A percentile compares a stretch with the other conserved stretches of the same genome.
Conservation (phyloP, 2,113 vertebrate species). For the Neoarius graeffei region DNA sequence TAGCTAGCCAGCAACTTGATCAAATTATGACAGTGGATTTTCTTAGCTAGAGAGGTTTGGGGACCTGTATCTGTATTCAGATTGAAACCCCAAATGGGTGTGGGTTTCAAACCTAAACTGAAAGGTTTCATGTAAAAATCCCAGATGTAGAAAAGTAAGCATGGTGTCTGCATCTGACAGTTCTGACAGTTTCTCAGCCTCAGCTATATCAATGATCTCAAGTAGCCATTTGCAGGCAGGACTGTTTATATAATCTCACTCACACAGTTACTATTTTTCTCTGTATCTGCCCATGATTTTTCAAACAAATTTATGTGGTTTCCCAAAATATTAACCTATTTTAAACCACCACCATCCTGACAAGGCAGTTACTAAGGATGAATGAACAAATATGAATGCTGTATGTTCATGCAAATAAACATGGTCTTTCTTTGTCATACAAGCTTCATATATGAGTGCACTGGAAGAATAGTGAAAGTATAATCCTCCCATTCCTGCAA, state of each 20-base stretch:
- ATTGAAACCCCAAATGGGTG: neutral
- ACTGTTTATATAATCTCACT: neutral
- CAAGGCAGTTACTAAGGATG: neutral
- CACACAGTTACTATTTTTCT: neutral
- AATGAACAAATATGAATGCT: neutral
- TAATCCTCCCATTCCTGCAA: neutral
- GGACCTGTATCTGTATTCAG: neutral
- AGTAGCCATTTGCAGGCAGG: neutral
- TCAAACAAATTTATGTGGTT: neutral
- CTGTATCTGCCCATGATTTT: neutral
- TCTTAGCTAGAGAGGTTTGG: neutral
- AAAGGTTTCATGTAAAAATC: neutral
- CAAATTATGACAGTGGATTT: neutral
- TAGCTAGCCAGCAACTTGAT: neutral
- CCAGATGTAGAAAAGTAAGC: too few species aligned
- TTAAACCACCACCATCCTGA: neutral
- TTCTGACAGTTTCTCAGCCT: neutral
- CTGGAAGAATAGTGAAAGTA: too few species aligned
- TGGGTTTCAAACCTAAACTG: neutral
- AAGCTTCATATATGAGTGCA: neutral
- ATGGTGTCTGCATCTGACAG: too few species aligned
- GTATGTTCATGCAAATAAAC: neutral
- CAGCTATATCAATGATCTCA: neutral
- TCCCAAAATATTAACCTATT: neutral
- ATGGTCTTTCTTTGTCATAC: neutral